phyloP scores from a whole-genome alignment of 2,113 vertebrate genomes.

The Sander lucioperca region DNA sequence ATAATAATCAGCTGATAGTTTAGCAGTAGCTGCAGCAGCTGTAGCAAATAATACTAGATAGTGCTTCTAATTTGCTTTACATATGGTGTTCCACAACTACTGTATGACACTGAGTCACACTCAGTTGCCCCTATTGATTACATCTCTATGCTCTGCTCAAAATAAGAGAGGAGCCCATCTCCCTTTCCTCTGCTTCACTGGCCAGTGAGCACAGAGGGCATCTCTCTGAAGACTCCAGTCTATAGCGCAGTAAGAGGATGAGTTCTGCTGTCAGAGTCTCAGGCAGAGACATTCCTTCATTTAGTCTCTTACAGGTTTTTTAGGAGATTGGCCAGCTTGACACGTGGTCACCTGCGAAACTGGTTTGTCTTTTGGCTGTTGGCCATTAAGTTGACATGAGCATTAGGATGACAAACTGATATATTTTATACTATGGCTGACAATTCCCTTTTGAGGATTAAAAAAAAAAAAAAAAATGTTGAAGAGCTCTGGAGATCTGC shows the following conservation, averaged over 20 bases:
- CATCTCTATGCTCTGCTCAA: constrained; percentile 36
- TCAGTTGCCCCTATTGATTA: constrained; percentile 56
- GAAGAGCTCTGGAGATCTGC: not conserved
- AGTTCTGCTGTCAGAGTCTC: constrained; percentile 36
- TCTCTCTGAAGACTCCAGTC: constrained; percentile 24
- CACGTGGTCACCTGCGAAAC: not conserved
- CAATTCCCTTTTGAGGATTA: not conserved
- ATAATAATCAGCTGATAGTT: constrained; percentile 28
- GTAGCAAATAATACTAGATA: not conserved
- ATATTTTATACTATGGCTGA: not conserved
- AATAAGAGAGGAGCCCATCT: constrained; percentile 46
- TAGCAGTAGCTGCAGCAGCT: not conserved
- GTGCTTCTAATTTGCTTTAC: constrained; percentile 41
- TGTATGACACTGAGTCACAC: constrained; percentile 51
- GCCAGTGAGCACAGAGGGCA: constrained; percentile 41
- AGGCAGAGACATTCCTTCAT: constrained; percentile 35
- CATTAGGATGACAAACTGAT: not conserved
- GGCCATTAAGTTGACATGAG: not conserved
- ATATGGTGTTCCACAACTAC: constrained; percentile 31
- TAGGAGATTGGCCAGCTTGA: not conserved
- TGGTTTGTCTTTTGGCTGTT: not conserved
- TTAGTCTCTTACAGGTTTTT: constrained; percentile 1
- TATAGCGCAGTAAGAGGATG: not conserved
- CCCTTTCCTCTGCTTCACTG: constrained; percentile 47
- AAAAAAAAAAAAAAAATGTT: not conserved